Conservation (phyloP, 2,113 vertebrate species). For the Lagopus leucura region DNA sequence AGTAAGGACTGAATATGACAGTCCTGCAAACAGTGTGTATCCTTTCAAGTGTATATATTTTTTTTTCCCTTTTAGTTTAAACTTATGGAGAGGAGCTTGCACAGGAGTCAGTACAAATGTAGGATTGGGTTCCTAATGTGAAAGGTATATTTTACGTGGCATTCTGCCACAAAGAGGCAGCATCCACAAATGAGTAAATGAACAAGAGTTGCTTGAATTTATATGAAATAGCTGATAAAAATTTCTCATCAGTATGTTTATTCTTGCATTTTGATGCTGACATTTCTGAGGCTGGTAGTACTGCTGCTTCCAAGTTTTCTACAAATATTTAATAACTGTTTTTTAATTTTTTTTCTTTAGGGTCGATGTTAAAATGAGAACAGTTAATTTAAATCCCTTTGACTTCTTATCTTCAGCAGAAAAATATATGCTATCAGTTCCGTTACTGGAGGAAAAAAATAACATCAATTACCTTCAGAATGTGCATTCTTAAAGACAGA, state of each 20-base stretch:
- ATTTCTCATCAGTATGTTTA: background rate
- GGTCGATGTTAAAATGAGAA: background rate
- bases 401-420: background rate
- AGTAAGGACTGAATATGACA: background rate
- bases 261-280: background rate
- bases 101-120: background rate
- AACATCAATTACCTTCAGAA: background rate
- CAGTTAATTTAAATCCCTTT: background rate
- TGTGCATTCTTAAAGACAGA: background rate
- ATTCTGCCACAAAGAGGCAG: constrained; percentile 84
- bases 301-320: constrained; percentile 9
- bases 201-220: constrained; percentile 66
- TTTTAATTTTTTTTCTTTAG: background rate
- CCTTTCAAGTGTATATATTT: background rate
- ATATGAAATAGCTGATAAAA: constrained; percentile 57
- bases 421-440: background rate
- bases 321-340: background rate
- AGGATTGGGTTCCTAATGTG: constrained; percentile 13
- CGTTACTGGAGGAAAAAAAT: background rate
- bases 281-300: background rate
- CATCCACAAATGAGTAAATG: constrained; percentile 79
- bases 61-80: background rate
- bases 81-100: background rate
- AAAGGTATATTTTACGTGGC: constrained; percentile 72
- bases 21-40: background rate